A percentile compares a stretch with the other conserved stretches of the same genome.
These are phyloP conservation scores for Rhimphoctona megacephalus DNA, from an alignment of 2,888 invertebrate genomes.

Conservation along the genomic window DNA sequence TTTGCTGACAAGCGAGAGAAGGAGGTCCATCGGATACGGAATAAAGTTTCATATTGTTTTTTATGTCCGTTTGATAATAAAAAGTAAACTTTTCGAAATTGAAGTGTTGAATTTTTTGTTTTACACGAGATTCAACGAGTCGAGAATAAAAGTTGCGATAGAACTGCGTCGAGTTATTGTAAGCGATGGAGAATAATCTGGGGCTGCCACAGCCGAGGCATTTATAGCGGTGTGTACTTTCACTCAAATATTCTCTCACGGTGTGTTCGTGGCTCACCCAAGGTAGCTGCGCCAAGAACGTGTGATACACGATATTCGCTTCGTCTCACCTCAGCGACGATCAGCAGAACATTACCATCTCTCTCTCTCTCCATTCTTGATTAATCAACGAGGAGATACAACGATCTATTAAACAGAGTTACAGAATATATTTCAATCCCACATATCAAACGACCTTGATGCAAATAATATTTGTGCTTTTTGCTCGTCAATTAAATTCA, in stretches of 20 bases:
- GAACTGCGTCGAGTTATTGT: conserved; percentile 30
- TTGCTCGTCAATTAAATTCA: too few relatives aligned
- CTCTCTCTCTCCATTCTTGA: not conserved
- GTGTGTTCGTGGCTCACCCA: too few relatives aligned
- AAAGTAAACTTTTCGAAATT: conserved; percentile 8
- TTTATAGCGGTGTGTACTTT: conserved; percentile 21
- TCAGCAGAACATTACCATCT: not conserved
- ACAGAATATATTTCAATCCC: too few relatives aligned
- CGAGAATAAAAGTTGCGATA: not conserved
- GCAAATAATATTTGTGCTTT: too few relatives aligned
- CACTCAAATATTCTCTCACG: conserved; percentile 4
- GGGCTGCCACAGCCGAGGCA: not conserved
- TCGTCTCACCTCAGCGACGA: conserved; percentile 12
- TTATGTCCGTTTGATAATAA: not conserved
- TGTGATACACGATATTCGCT: conserved; percentile 24
- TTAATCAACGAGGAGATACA: too few relatives aligned
- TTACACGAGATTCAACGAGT: not conserved
- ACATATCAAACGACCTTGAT: too few relatives aligned
- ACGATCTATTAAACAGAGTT: not conserved
- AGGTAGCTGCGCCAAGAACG: not conserved
- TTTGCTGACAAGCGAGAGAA: conserved; percentile 90
- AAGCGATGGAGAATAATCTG: not conserved
- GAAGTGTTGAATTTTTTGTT: not conserved
- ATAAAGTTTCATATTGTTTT: conserved; percentile 87
- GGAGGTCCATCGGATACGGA: conserved; percentile 92